Conservation (phyloP, 2,888 invertebrate genomes). For the Gonocerus acuteangulatus region DNA sequence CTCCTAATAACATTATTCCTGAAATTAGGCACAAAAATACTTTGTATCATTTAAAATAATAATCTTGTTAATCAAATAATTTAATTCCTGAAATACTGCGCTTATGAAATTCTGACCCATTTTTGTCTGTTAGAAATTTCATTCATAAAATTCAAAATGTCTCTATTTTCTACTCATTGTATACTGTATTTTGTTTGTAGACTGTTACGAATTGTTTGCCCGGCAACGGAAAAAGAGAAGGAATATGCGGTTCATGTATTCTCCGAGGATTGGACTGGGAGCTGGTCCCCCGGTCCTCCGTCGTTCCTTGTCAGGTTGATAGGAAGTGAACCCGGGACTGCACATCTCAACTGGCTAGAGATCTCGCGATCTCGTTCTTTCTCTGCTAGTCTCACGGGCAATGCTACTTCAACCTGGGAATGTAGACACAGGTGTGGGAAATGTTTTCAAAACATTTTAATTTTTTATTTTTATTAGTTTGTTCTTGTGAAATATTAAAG, state of each 20-base stretch:
- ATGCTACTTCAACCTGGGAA: constrained; percentile 52
- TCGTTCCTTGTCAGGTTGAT: constrained; percentile 72
- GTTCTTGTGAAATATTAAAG: too few relatives aligned
- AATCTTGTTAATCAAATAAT: too few relatives aligned
- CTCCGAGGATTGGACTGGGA: constrained; percentile 67
- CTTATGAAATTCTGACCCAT: too few relatives aligned
- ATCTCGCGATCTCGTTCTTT: constrained; percentile 55
- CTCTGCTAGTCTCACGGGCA: constrained; percentile 43
- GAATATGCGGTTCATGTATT: constrained; percentile 67
- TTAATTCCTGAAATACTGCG: too few relatives aligned
- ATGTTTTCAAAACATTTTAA: not conserved
- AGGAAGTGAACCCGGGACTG: constrained; percentile 61
- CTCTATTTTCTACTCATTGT: too few relatives aligned
- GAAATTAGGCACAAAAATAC: too few relatives aligned
- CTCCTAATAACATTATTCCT: too few relatives aligned
- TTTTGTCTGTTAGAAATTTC: too few relatives aligned
- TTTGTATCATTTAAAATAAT: too few relatives aligned
- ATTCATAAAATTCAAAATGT: too few relatives aligned
- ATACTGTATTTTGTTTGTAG: too few relatives aligned
- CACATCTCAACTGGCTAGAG: constrained; percentile 69
- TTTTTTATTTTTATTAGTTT: too few relatives aligned
- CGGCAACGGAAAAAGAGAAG: constrained; percentile 57
- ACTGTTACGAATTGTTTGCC: constrained; percentile 62
- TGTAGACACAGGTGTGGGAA: constrained; percentile 45
- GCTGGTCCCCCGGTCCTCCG: constrained; percentile 42